Evolutionary conservation across 2,113 vertebrate genomes (phyloP), one percentile per base, ranked within the genome.

Genomic region (Limnothrissa miodon): DNA sequence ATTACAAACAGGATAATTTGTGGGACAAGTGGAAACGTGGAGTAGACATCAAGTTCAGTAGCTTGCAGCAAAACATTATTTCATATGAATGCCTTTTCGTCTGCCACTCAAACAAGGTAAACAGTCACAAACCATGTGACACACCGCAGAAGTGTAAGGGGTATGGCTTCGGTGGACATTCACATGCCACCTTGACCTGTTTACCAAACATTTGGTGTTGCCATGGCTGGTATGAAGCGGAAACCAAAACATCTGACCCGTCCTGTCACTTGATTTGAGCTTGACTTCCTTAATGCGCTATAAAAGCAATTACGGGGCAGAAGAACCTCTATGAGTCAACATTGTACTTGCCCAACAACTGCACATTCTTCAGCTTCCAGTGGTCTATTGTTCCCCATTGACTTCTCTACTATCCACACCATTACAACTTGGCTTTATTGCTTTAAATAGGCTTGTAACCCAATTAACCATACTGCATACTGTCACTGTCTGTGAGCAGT

Each of bases 231-330:
- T 45, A 81, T 45, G 33, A 78, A 84, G 79, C 78, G 83, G 81
- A 39, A 84, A 62, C 36, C 4, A 46, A 84, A 74, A 59, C 87
- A 83, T 83, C 79, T 83, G 87, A 88, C 85, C 66, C 48, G 84
- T n/a, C n/a, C 53, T 1, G 78, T 87, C 87, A 86, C 83, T 80
- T 86, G 83, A 81, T 83, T 87, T 39, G 66, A 84, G 80, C 66
- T 84, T 48, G 56, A 84, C 85, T 86, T 86, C 87, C 85, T 79
- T 70, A 74, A n/a, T 56, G 51, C 78, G 51, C 59, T 59, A 62
- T 42, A 53, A 87, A 85, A 78, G 84, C 79, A 66, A 80, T 59
- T n/a, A 78, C 46, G 81, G 39, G 80, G 42, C 59, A 78, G 82
- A 48, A 81, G 81, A 74, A 85, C 81, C 80, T 85, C 66, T 83